Percentiles rank a stretch among this genome's conserved stretches.
Evolutionary conservation across 2,888 invertebrate species (phyloP).

Genomic region (Lasioglossum calceatum): DNA sequence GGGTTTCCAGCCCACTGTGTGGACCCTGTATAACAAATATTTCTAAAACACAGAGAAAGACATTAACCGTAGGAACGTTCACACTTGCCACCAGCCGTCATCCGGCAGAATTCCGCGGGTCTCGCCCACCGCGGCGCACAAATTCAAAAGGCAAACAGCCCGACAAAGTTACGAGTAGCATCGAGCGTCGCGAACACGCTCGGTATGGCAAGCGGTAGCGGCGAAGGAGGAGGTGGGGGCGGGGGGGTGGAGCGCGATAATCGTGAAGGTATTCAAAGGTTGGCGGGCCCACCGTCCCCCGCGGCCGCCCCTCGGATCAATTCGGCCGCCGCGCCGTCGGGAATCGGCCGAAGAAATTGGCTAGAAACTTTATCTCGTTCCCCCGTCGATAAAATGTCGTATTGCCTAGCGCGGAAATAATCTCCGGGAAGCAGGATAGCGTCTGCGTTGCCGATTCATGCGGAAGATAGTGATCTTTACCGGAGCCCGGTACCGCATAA

Average conservation of each 20-base stretch:
- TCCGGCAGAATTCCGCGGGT: background rate
- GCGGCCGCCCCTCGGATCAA: conserved; percentile 15
- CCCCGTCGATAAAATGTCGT: conserved; percentile 26
- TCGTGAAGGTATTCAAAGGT: conserved; percentile 24
- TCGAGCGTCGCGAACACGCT: conserved; percentile 5
- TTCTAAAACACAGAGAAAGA: background rate
- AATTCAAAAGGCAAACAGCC: conserved; percentile 5
- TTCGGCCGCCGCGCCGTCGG: background rate
- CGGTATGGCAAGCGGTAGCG: background rate
- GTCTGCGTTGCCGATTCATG: conserved; percentile 51
- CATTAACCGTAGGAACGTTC: background rate
- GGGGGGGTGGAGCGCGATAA: background rate
- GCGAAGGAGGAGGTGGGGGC: background rate
- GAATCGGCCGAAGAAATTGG: conserved; percentile 51
- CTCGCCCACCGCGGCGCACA: background rate
- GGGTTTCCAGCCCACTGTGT: no score
- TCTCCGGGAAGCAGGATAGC: conserved; percentile 36
- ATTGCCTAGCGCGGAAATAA: conserved; percentile 46
- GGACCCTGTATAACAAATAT: background rate
- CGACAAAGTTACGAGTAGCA: background rate
- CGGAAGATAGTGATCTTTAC: conserved; percentile 62
- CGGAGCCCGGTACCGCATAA: conserved; percentile 39
- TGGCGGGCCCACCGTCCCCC: background rate
- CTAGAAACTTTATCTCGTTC: conserved; percentile 38
- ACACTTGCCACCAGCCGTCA: background rate